Conservation (phyloP, 1,140 invertebrate species). For the Andrena cerasifolii region DNA sequence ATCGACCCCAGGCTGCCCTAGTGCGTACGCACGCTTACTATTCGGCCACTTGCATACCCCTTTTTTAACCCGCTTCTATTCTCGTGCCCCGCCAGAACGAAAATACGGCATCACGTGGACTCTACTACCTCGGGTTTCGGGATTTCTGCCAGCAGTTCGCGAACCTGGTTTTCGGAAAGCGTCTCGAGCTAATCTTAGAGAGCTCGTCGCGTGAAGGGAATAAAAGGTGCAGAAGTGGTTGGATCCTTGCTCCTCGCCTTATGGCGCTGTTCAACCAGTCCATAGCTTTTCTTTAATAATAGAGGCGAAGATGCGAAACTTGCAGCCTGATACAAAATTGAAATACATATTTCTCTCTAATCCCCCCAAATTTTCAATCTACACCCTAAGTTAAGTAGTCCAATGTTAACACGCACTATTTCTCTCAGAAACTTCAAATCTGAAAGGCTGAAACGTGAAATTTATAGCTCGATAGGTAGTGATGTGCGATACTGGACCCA, state of each 20-base stretch:
- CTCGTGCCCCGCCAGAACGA: slow-evolving; percentile 46
- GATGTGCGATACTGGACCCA: too few species aligned
- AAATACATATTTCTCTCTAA: too few species aligned
- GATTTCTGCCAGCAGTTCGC: slow-evolving; percentile 49
- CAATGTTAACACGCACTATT: too few species aligned
- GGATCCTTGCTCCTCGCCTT: background rate
- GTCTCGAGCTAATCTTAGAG: slow-evolving; percentile 57
- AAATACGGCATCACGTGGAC: slow-evolving; percentile 49
- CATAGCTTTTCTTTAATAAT: too few species aligned
- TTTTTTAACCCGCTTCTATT: slow-evolving; percentile 59
- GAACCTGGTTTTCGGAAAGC: slow-evolving; percentile 52
- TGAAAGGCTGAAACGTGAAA: too few species aligned
- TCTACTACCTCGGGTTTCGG: slow-evolving; percentile 21
- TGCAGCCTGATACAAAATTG: too few species aligned
- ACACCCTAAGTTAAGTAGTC: too few species aligned
- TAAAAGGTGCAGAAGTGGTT: background rate
- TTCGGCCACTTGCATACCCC: slow-evolving; percentile 32
- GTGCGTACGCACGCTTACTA: slow-evolving; percentile 13
- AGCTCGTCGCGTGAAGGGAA: slow-evolving; percentile 13
- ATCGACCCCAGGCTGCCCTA: background rate
- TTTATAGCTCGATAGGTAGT: too few species aligned
- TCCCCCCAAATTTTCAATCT: too few species aligned
- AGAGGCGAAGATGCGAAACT: too few species aligned
- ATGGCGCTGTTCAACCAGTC: too few species aligned
- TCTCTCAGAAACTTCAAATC: too few species aligned